Evolutionary conservation across 2,113 vertebrate species (phyloP), one percentile per base, ranked within the genome.

Genomic region (Megaceryle torquata): DNA sequence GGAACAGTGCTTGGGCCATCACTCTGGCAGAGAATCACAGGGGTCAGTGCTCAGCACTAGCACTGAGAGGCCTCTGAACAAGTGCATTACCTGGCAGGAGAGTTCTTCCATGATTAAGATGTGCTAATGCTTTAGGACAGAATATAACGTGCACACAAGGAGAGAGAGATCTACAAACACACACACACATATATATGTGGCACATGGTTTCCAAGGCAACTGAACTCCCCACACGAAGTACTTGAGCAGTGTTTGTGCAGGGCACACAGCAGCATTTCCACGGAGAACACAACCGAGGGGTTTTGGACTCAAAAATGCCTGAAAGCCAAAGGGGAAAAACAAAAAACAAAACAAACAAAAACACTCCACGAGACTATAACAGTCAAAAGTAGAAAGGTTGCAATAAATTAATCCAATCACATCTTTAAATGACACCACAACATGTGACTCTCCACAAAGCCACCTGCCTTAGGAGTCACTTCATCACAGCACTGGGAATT

Each of bases 201-300:
- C 84, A 64, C 43, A 48, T 28, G 61, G 97, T 97, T 97, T 96
- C 97, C 96, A 97, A 79, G 89, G 97, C 94, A 97, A 97, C 96
- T 1, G 1, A 67, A 91, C 56, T 89, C 88, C 86, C 94, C 13
- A 43, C 33, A 56, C 18, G 2, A 67, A 69, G 39, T 5, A 67
- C 57, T 72, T 39, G 21, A 75, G 43, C 50, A 54, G 51, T 1
- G 8, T 72, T 91, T 31, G 13, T 69, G 69, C 59, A 44, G 76
- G 80, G 86, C 63, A 29, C 1, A 2, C 44, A 69, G 93, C 72
- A 89, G 64, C 56, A 41, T 33, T 24, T 91, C 85, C 65, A 43
- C 13, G 1, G 91, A 72, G 78, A 86, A 13, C 22, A 78, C 61
- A 70, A 10, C 15, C 20, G 44, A 82, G 60, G 82, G 67, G 61